Conservation (phyloP, 2,113 vertebrate species). For the Scytalopus superciliaris region DNA sequence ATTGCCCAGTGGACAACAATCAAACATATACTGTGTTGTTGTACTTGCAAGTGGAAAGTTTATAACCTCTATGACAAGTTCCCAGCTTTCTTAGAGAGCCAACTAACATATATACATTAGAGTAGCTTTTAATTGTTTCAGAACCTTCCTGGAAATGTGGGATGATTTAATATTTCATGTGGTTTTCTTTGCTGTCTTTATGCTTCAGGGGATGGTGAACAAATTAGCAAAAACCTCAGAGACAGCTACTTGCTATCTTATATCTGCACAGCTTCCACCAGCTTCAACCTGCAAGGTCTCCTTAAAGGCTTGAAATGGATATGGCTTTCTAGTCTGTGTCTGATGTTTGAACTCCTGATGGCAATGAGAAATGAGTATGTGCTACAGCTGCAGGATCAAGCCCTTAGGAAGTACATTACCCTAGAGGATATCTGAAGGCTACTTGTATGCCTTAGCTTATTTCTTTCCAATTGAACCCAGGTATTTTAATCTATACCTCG, state of each 20-base stretch:
- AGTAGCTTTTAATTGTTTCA: background rate
- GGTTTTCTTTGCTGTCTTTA: conserved; percentile 2
- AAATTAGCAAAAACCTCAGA: conserved; percentile 21
- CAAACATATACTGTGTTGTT: background rate
- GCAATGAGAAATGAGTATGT: background rate
- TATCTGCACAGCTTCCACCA: background rate
- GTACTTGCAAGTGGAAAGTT: background rate
- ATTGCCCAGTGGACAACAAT: background rate
- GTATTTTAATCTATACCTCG: background rate
- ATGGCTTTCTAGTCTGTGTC: background rate
- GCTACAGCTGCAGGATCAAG: background rate
- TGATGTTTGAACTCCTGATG: background rate
- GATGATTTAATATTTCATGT: conserved; percentile 2
- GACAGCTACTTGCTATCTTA: background rate
- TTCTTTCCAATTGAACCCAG: background rate
- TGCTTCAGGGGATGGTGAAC: conserved; percentile 1
- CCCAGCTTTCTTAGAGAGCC: background rate
- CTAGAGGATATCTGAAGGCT: background rate
- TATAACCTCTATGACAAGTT: background rate
- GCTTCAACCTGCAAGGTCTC: background rate
- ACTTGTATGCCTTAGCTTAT: background rate
- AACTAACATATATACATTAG: background rate
- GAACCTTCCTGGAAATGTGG: background rate
- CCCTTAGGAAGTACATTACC: background rate
- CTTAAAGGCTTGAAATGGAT: background rate